These are phyloP conservation scores for Troilus luridus DNA, from an alignment of 2,888 invertebrate genomes.

Conservation along the genomic window DNA sequence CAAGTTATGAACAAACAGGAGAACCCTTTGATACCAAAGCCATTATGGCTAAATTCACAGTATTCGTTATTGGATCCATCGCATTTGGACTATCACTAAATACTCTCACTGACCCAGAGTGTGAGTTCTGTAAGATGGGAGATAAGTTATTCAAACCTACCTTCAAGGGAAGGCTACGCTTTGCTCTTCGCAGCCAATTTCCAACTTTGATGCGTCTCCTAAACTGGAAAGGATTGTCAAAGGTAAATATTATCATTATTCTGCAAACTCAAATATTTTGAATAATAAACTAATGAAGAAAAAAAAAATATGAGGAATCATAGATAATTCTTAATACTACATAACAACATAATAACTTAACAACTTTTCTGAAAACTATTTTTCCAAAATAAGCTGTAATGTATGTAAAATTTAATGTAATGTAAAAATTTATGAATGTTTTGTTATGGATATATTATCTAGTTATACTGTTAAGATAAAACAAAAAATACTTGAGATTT, in stretches of 20 bases:
- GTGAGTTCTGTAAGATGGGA: constrained; percentile 69
- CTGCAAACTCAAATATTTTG: neutral
- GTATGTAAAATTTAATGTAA: neutral
- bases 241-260: constrained; percentile 24
- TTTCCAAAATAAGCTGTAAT: neutral
- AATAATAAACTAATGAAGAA: neutral
- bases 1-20: constrained; percentile 40
- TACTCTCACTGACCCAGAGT: constrained; percentile 69
- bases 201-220: constrained; percentile 52
- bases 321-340: neutral
- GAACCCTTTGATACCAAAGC: constrained; percentile 62
- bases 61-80: constrained; percentile 72
- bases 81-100: constrained; percentile 71
- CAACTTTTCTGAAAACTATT: neutral
- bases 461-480: too few species aligned
- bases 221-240: constrained; percentile 55
- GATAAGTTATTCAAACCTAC: constrained; percentile 68
- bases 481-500: too few species aligned
- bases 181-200: constrained; percentile 14
- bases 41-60: constrained; percentile 69
- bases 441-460: too few species aligned
- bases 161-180: constrained; percentile 66
- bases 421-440: too few species aligned
- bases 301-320: neutral
- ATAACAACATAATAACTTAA: neutral